These are phyloP conservation scores for Protaetia brevitarsis DNA, from an alignment of 1,140 invertebrate species.

Conservation along the genomic window DNA sequence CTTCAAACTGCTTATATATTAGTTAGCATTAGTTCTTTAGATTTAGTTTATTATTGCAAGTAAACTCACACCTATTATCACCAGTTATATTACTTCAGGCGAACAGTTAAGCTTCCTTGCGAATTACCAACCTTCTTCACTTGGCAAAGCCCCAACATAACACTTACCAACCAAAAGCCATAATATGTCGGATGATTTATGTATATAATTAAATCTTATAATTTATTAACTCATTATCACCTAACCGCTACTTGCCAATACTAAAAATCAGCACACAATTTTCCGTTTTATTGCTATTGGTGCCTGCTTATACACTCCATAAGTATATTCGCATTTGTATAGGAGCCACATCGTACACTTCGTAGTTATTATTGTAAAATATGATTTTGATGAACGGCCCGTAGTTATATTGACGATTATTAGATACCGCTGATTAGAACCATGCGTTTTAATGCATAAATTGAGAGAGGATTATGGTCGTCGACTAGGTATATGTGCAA, in stretches of 20 bases:
- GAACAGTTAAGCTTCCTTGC: too few species aligned
- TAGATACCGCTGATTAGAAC: not conserved
- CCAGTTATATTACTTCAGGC: too few species aligned
- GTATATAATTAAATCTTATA: conserved; percentile 2
- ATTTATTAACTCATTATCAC: conserved; percentile 12
- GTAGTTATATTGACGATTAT: not conserved
- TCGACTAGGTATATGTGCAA: too few species aligned
- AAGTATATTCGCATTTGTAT: not conserved
- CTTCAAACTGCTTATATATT: too few species aligned
- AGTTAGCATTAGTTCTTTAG: too few species aligned
- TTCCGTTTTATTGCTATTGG: not conserved
- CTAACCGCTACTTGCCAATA: not conserved
- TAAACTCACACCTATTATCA: too few species aligned
- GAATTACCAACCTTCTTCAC: too few species aligned
- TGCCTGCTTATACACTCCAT: not conserved
- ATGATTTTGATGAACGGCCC: not conserved
- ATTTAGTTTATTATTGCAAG: too few species aligned
- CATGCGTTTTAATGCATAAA: too few species aligned
- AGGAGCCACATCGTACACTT: too few species aligned
- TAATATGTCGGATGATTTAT: not conserved
- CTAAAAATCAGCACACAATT: not conserved
- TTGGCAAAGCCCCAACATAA: too few species aligned
- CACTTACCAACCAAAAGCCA: not conserved
- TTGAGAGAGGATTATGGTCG: too few species aligned
- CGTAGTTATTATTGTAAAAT: not conserved